Conservation (phyloP, 2,113 vertebrate genomes). For the Rhynchopsitta pachyrhyncha region DNA sequence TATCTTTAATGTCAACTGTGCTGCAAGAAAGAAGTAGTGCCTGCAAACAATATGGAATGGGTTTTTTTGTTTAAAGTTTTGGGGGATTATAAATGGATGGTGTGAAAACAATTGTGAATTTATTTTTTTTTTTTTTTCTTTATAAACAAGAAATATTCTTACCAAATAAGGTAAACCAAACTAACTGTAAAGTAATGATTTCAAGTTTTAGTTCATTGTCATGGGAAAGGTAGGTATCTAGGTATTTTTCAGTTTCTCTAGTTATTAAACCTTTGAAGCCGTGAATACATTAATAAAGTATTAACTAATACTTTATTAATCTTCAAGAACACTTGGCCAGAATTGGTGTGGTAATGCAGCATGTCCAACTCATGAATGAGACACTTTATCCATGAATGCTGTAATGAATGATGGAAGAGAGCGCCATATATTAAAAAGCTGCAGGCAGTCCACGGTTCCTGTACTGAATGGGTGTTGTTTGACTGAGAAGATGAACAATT, state of each 20-base stretch:
- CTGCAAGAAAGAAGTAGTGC: neutral
- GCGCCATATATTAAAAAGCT: neutral
- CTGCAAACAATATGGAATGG: neutral
- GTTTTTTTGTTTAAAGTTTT: neutral
- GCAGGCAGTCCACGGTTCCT: neutral
- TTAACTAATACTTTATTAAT: neutral
- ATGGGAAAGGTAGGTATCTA: neutral
- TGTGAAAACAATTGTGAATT: neutral
- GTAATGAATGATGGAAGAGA: neutral
- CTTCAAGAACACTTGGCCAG: neutral
- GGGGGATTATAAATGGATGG: neutral
- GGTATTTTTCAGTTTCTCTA: neutral
- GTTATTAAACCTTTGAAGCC: neutral
- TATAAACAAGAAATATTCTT: neutral
- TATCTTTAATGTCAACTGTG: neutral
- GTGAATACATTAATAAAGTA: neutral
- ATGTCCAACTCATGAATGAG: neutral
- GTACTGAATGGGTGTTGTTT: constrained; percentile 3
- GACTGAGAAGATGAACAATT: neutral
- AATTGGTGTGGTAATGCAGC: neutral
- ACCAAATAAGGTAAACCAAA: neutral
- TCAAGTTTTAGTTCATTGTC: neutral
- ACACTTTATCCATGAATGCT: neutral
- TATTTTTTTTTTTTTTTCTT: neutral
- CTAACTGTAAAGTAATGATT: neutral